phyloP scores from a whole-genome alignment of 2,888 invertebrate genomes.

The Barypeithes pellucidus region DNA sequence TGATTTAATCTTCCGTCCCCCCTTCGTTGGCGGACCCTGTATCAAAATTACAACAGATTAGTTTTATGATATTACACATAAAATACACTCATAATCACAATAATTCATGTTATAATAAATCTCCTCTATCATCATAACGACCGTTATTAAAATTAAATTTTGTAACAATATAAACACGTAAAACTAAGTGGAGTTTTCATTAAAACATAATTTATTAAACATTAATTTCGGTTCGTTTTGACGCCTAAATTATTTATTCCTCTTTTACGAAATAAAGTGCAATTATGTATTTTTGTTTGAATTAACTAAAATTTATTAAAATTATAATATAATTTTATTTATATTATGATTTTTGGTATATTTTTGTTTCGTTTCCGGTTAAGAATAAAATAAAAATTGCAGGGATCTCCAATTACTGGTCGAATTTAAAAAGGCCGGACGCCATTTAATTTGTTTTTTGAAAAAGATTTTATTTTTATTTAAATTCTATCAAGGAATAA shows the following conservation, averaged over 20 bases:
- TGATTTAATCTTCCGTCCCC: too few relatives aligned
- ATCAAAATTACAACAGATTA: background rate
- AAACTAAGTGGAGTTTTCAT: conserved; percentile 52
- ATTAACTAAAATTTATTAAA: conserved; percentile 14
- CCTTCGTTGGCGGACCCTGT: too few relatives aligned
- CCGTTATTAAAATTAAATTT: conserved; percentile 44
- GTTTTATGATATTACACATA: conserved; percentile 12
- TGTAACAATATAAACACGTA: conserved; percentile 47
- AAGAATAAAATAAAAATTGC: too few relatives aligned
- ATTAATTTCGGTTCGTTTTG: conserved; percentile 50
- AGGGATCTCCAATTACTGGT: too few relatives aligned
- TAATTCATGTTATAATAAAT: conserved; percentile 44
- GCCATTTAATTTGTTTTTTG: too few relatives aligned
- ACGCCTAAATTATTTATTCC: conserved; percentile 41
- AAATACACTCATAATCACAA: conserved; percentile 27
- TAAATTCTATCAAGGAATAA: too few relatives aligned
- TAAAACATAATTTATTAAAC: conserved; percentile 52
- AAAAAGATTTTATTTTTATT: too few relatives aligned
- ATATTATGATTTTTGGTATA: too few relatives aligned
- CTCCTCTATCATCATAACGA: conserved; percentile 39
- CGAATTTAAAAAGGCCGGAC: too few relatives aligned
- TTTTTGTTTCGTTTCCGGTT: too few relatives aligned
- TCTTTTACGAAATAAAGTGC: conserved; percentile 18
- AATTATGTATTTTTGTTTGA: conserved; percentile 31
- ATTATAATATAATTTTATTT: too few relatives aligned